phyloP scores from a whole-genome alignment of 2,797 vertebrate genomes.

The Labroides dimidiatus region DNA sequence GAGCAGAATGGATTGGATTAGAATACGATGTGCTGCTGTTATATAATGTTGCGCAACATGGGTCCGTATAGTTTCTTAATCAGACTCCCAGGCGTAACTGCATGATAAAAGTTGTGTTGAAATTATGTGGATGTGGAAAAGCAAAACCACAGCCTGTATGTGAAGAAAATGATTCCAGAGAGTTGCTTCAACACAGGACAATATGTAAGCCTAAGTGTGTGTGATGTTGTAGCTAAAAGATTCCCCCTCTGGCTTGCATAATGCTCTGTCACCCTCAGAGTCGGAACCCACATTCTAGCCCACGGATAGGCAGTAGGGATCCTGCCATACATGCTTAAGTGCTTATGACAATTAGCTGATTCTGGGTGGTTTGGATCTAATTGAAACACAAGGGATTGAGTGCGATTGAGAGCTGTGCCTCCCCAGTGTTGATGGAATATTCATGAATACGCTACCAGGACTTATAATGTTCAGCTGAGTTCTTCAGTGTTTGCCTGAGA shows the following conservation, averaged over 20 bases:
- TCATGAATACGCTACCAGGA: conserved; percentile 65
- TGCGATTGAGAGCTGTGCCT: conserved; percentile 59
- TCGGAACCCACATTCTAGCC: conserved; percentile 42
- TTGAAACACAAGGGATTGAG: conserved; percentile 69
- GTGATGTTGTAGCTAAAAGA: conserved; percentile 61
- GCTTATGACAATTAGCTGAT: conserved; percentile 67
- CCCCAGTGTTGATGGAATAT: conserved; percentile 57
- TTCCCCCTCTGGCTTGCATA: conserved; percentile 64
- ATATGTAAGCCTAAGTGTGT: conserved; percentile 47
- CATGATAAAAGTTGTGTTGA: conserved; percentile 41
- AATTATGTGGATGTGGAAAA: conserved; percentile 31
- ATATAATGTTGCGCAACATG: conserved; percentile 19
- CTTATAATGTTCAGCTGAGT: conserved; percentile 49
- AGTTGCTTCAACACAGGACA: conserved; percentile 38
- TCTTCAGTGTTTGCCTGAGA: conserved; percentile 44
- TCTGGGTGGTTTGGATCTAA: conserved; percentile 71
- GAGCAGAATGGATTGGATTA: conserved; percentile 31
- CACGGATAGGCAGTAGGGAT: conserved; percentile 40
- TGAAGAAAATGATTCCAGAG: conserved; percentile 38
- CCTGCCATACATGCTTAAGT: conserved; percentile 62
- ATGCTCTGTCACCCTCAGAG: conserved; percentile 46
- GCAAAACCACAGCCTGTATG: conserved; percentile 22
- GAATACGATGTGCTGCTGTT: conserved; percentile 35
- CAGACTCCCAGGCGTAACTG: conserved; percentile 11
- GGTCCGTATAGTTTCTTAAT: conserved; percentile 38